Conservation (phyloP, 2,797 vertebrate species). For the Pelochelys cantorii region DNA sequence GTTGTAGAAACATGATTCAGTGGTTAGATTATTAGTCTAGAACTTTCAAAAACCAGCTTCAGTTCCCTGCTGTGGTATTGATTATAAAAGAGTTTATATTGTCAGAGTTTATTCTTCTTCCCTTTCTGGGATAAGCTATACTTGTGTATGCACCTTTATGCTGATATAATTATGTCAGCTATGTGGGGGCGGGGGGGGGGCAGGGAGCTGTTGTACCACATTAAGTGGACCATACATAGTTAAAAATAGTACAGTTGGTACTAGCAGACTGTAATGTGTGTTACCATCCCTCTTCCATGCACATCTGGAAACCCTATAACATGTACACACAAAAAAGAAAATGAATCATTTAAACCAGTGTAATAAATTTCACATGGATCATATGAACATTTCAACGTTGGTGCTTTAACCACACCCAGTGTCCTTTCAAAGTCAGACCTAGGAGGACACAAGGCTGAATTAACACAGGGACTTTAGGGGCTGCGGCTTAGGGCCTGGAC, state of each 20-base stretch:
- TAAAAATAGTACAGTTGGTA: background rate
- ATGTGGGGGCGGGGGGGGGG: background rate
- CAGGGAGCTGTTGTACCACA: background rate
- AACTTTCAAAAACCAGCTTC: conserved; percentile 51
- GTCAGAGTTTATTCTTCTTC: background rate
- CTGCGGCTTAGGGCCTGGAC: too few relatives aligned
- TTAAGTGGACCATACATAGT: background rate
- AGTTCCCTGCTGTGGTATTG: conserved; percentile 23
- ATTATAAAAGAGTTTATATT: background rate
- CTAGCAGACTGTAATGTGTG: background rate
- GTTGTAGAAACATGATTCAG: conserved; percentile 63
- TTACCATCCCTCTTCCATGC: background rate
- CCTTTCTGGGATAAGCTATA: background rate
- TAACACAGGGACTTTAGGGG: too few relatives aligned
- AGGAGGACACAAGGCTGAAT: too few relatives aligned
- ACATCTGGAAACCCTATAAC: background rate
- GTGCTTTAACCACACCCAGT: background rate
- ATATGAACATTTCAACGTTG: background rate
- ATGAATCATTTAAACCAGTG: background rate
- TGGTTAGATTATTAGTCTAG: background rate
- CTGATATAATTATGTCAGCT: background rate
- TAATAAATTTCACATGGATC: background rate
- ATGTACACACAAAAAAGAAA: background rate
- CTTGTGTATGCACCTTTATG: background rate
- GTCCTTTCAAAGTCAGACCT: background rate